Percentiles rank a stretch among this genome's conserved stretches.
Conservation (phyloP, 2,797 vertebrate genomes). For the Typhlichthys subterraneus region DNA sequence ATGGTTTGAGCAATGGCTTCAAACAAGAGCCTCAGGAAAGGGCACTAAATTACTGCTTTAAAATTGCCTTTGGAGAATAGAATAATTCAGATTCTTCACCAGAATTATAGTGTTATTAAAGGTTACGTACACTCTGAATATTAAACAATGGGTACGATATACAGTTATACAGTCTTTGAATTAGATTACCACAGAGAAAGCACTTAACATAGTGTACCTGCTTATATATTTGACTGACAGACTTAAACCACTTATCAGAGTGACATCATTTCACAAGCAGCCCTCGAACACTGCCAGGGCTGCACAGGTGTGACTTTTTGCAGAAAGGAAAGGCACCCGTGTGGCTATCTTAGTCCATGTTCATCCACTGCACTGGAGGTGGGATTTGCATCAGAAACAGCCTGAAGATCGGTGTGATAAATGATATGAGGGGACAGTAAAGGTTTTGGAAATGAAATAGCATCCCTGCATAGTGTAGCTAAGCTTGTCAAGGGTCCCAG, state of each 20-base stretch:
- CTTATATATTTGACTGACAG: conserved; percentile 34
- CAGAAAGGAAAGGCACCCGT: conserved; percentile 15
- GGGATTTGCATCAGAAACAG: conserved; percentile 37
- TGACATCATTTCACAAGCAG: conserved; percentile 37
- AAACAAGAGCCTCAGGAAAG: conserved; percentile 36
- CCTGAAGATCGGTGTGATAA: conserved; percentile 11
- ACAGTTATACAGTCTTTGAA: conserved; percentile 24
- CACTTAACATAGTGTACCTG: conserved; percentile 16
- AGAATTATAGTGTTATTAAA: conserved; percentile 23
- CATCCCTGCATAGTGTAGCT: conserved; percentile 12
- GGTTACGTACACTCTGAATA: conserved; percentile 45
- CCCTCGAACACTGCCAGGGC: conserved; percentile 24
- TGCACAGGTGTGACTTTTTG: not conserved
- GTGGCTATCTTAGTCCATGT: not conserved
- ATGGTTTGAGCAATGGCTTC: conserved; percentile 39
- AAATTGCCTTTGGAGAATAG: conserved; percentile 40
- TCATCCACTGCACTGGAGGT: conserved; percentile 29
- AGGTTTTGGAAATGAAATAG: conserved; percentile 14
- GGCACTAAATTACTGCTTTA: conserved; percentile 33
- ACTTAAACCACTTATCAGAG: conserved; percentile 37
- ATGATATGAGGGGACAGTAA: conserved; percentile 14
- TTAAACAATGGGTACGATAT: conserved; percentile 34
- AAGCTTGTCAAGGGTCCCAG: conserved; percentile 19
- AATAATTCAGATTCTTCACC: conserved; percentile 21
- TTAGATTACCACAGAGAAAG: conserved; percentile 8